Evolutionary conservation across 2,113 vertebrate species (phyloP).

Genomic region (Equus przewalskii): DNA sequence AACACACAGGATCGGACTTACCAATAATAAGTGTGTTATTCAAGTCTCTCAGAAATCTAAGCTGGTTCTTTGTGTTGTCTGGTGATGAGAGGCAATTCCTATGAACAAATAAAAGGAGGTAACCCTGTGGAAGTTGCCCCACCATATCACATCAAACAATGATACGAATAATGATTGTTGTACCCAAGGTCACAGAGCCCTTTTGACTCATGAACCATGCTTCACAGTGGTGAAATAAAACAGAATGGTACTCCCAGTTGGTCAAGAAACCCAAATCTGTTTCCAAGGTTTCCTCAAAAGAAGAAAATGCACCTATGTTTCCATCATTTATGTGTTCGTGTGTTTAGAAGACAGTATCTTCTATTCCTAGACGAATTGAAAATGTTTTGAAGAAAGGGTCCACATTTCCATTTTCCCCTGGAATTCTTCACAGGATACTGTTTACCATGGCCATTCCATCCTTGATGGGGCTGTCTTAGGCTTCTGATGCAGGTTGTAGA

Average conservation of each 20-base stretch:
- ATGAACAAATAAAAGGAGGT: not conserved
- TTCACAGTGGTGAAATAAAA: not conserved
- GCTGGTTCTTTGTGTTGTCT: not conserved
- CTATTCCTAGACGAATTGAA: not conserved
- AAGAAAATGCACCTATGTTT: not conserved
- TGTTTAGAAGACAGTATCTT: not conserved
- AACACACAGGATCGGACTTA: not conserved
- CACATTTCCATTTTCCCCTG: not conserved
- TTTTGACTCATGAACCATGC: accelerated
- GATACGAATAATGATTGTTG: not conserved
- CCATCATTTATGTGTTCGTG: not conserved
- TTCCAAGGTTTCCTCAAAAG: not conserved
- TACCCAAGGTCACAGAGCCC: not conserved
- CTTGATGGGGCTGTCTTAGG: not conserved
- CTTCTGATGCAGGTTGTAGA: not conserved
- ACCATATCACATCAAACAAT: not conserved
- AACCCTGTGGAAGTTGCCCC: not conserved
- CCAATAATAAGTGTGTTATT: not conserved
- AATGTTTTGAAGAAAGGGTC: not conserved
- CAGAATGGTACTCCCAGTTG: not conserved
- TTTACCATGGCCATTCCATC: accelerated
- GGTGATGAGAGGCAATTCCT: not conserved
- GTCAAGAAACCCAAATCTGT: not conserved
- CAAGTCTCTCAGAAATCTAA: constrained; percentile 4
- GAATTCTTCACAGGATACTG: not conserved